Percentiles rank a stretch among this genome's conserved stretches.
phyloP scores from a whole-genome alignment of 2,888 invertebrate species.

The Pterostichus madidus region DNA sequence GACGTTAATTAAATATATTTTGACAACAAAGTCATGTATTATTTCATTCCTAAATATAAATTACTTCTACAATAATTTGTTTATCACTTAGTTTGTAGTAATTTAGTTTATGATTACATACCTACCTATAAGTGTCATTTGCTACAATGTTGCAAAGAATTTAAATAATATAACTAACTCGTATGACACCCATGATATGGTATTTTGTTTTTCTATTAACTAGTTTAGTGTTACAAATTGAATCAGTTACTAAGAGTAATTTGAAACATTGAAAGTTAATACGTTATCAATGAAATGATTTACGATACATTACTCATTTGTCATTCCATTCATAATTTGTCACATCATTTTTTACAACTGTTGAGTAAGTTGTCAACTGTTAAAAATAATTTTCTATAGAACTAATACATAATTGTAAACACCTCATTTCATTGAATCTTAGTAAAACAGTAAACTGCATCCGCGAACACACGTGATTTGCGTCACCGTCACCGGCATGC shows the following conservation, averaged over 20 bases:
- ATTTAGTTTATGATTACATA: too few species aligned
- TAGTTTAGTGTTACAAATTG: not conserved
- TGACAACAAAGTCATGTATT: too few species aligned
- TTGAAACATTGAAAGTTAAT: constrained; percentile 1
- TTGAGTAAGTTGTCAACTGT: not conserved
- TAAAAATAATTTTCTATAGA: not conserved
- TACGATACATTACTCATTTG: constrained; percentile 14
- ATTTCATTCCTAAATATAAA: too few species aligned
- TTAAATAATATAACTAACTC: not conserved
- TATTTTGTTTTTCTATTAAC: not conserved
- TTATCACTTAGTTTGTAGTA: too few species aligned
- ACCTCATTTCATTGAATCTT: not conserved
- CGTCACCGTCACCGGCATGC: constrained; percentile 2
- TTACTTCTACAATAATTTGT: too few species aligned
- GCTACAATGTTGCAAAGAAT: too few species aligned
- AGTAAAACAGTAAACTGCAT: constrained; percentile 17
- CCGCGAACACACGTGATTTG: constrained; percentile 19
- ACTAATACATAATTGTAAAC: constrained; percentile 15
- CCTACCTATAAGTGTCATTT: too few species aligned
- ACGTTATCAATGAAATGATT: constrained; percentile 27
- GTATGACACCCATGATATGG: not conserved
- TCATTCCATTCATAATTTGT: not conserved
- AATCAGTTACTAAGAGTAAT: not conserved
- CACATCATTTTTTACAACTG: not conserved
- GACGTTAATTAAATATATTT: too few species aligned